A percentile compares a stretch with the other conserved stretches of the same genome.
These are phyloP conservation scores for Phyllotis vaccarum DNA, from an alignment of 2,797 vertebrate genomes.

Conservation along the genomic window DNA sequence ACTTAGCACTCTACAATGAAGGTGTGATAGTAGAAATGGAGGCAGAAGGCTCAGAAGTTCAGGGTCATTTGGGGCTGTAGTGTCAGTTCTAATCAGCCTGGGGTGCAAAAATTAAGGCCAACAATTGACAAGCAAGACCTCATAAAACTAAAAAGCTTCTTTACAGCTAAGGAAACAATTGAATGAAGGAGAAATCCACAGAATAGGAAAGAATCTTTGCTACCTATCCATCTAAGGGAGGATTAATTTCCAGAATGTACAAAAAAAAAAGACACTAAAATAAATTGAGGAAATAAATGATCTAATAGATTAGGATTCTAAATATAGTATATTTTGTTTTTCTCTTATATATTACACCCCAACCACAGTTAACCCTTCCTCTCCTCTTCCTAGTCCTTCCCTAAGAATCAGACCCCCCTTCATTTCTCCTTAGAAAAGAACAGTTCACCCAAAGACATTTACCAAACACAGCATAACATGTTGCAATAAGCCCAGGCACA, in stretches of 20 bases:
- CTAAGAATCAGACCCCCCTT: too few relatives aligned
- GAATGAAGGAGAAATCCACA: not conserved
- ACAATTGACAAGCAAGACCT: not conserved
- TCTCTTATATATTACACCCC: not conserved
- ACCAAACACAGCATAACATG: too few relatives aligned
- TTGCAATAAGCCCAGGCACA: too few relatives aligned
- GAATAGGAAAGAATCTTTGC: not conserved
- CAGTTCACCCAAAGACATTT: too few relatives aligned
- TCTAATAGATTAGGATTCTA: not conserved
- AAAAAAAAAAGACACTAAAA: not conserved
- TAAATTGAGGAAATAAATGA: not conserved
- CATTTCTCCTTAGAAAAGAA: too few relatives aligned
- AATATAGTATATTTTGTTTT: not conserved
- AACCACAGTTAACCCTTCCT: not conserved
- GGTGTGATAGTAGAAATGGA: not conserved
- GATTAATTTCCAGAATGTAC: not conserved
- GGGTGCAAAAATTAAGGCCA: not conserved
- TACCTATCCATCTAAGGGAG: not conserved
- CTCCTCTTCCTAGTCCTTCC: not conserved
- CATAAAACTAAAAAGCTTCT: not conserved
- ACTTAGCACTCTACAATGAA: not conserved
- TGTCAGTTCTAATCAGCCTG: not conserved
- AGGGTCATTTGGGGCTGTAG: not conserved
- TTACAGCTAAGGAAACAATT: not conserved
- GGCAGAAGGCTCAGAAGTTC: not conserved